phyloP scores from a whole-genome alignment of 1,140 invertebrate species.

The Heliconius hewitsoni region DNA sequence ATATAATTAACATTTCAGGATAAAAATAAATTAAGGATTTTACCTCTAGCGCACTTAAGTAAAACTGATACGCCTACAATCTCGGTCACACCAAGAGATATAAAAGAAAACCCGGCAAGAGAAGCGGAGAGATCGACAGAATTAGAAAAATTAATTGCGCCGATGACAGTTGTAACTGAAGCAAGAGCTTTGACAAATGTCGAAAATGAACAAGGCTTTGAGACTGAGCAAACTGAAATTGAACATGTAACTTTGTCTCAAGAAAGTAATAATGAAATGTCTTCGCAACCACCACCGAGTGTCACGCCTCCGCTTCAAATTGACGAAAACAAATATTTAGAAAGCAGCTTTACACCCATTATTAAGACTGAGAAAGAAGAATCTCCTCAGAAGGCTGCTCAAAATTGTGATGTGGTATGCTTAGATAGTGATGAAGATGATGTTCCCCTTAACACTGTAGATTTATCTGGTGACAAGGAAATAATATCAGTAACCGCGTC shows the following conservation, averaged over 20 bases:
- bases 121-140: constrained; percentile 68
- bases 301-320: neutral
- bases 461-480: constrained; percentile 40
- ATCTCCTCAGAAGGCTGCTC: constrained; percentile 18
- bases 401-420: constrained; percentile 48
- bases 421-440: constrained; percentile 70
- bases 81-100: constrained; percentile 41
- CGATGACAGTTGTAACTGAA: constrained; percentile 36
- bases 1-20: neutral
- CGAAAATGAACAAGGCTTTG: neutral
- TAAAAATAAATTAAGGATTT: constrained; percentile 48
- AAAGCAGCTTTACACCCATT: constrained; percentile 20
- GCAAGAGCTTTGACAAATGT: neutral
- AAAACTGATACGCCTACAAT: constrained; percentile 49
- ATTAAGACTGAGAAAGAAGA: constrained; percentile 37
- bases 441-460: constrained; percentile 40
- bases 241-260: neutral
- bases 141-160: constrained; percentile 66
- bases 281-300: neutral
- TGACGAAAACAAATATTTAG: neutral
- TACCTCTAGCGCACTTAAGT: constrained; percentile 63
- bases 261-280: constrained; percentile 2
- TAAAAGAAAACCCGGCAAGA: constrained; percentile 54
- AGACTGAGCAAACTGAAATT: neutral
- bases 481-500: neutral